Conservation (phyloP, 2,797 vertebrate species). For the Sebastes iracundus region DNA sequence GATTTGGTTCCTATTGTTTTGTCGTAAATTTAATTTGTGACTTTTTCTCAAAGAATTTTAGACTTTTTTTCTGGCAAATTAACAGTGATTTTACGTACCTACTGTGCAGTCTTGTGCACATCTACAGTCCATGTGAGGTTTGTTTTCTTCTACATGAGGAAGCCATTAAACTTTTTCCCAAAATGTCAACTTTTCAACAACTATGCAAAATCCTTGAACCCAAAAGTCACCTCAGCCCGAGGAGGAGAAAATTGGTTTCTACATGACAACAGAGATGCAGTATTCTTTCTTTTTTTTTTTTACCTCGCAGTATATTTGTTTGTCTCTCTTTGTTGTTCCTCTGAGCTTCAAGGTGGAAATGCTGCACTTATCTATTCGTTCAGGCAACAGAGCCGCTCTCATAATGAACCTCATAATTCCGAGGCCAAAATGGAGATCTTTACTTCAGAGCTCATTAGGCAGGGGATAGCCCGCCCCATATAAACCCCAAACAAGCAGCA, state of each 20-base stretch:
- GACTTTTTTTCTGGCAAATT: too few species aligned
- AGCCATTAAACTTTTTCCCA: slow-evolving; percentile 18
- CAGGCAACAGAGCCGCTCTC: slow-evolving; percentile 22
- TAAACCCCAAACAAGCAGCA: slow-evolving; percentile 53
- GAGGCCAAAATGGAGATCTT: slow-evolving; percentile 63
- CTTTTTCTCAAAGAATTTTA: too few species aligned
- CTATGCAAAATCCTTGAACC: slow-evolving; percentile 37
- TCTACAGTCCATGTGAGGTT: neutral
- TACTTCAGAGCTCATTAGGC: slow-evolving; percentile 73
- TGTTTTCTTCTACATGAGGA: neutral
- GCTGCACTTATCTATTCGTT: neutral
- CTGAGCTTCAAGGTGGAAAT: slow-evolving; percentile 29
- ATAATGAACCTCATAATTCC: slow-evolving; percentile 71
- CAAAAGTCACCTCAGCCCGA: slow-evolving; percentile 32
- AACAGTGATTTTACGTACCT: too few species aligned
- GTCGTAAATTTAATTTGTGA: too few species aligned
- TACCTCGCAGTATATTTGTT: slow-evolving; percentile 19
- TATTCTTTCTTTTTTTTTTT: neutral
- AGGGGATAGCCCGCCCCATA: slow-evolving; percentile 46
- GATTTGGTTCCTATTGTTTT: too few species aligned
- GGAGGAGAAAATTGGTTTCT: slow-evolving; percentile 48
- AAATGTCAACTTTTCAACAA: slow-evolving; percentile 47
- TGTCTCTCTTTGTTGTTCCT: slow-evolving; percentile 25
- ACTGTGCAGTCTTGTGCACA: too few species aligned
- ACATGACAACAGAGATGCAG: slow-evolving; percentile 28